Percentiles rank a stretch among this genome's conserved stretches.
Conservation (phyloP, 2,888 invertebrate species). For the Girardia tigrina region DNA sequence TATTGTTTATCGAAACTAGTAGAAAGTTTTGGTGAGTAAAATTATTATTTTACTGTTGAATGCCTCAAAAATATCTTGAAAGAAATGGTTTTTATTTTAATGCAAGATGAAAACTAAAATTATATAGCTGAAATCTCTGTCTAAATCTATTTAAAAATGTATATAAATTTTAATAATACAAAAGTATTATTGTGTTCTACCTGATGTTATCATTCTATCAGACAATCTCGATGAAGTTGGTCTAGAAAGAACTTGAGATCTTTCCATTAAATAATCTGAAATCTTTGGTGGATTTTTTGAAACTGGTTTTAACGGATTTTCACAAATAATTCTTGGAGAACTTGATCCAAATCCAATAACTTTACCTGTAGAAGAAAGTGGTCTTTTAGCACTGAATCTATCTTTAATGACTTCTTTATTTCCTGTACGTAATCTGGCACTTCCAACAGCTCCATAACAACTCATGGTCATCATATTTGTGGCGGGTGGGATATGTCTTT, state of each 20-base stretch:
- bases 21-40: too few relatives aligned
- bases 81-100: too few relatives aligned
- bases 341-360: not conserved
- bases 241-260: not conserved
- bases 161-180: too few relatives aligned
- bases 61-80: too few relatives aligned
- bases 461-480: not conserved
- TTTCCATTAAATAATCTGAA: slow-evolving; percentile 4
- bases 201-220: slow-evolving; percentile 1
- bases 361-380: not conserved
- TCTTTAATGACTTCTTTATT: slow-evolving; percentile 2
- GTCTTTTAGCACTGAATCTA: not conserved
- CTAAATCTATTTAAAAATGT: too few relatives aligned
- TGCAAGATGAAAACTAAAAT: too few relatives aligned
- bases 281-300: slow-evolving; percentile 3
- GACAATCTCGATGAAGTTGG: not conserved
- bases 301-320: not conserved
- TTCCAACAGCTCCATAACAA: not conserved
- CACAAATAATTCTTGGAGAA: not conserved
- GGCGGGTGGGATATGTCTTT: not conserved
- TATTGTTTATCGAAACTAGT: too few relatives aligned
- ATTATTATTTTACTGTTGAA: too few relatives aligned
- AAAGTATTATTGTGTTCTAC: too few relatives aligned
- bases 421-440: not conserved
- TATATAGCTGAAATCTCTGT: too few relatives aligned